These are phyloP conservation scores for Lagopus leucura DNA, from an alignment of 2,113 vertebrate genomes.

Conservation along the genomic window DNA sequence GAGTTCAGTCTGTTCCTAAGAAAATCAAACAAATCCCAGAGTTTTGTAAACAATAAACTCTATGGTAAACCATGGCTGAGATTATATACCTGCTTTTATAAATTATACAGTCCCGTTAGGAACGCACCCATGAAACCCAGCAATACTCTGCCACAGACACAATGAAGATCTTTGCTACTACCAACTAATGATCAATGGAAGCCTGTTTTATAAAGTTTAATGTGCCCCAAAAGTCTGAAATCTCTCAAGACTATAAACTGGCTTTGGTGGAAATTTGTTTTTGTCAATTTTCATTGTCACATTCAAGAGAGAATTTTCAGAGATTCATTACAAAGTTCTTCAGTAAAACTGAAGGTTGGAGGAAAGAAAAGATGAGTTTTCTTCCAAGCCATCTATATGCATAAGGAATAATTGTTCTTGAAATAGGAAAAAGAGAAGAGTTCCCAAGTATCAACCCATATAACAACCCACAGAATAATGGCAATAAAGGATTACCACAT, in stretches of 20 bases:
- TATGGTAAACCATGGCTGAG: neutral
- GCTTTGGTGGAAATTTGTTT: no score
- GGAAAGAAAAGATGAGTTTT: neutral
- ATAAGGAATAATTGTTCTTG: neutral
- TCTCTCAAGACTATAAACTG: neutral
- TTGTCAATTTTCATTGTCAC: neutral
- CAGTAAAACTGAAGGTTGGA: neutral
- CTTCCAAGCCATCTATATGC: neutral
- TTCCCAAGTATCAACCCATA: neutral
- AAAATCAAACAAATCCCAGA: neutral
- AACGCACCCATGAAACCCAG: neutral
- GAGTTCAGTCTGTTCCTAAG: neutral
- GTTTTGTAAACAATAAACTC: neutral
- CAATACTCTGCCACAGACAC: neutral
- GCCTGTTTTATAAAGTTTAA: neutral
- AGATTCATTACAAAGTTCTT: neutral
- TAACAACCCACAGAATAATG: neutral
- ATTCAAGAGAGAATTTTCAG: neutral
- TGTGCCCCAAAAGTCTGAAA: neutral
- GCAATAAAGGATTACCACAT: slow-evolving; percentile 82
- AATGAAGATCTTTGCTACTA: neutral
- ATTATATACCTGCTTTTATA: neutral
- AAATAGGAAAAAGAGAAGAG: neutral
- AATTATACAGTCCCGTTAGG: neutral
- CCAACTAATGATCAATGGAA: neutral